Conservation (phyloP, 2,797 vertebrate genomes). For the Cryptoblepharus egeriae region DNA sequence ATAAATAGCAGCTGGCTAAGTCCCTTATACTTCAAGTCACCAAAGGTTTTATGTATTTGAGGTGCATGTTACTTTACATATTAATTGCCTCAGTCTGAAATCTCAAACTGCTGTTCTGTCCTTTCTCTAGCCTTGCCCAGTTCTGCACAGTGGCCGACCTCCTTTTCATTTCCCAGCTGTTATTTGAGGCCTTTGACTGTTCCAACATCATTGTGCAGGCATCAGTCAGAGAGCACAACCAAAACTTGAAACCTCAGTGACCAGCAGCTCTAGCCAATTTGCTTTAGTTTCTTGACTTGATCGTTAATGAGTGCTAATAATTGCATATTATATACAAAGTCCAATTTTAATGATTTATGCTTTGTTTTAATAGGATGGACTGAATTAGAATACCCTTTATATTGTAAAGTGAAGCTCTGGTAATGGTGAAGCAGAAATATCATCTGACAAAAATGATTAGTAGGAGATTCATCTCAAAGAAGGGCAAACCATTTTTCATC, state of each 20-base stretch:
- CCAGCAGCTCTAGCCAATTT: background rate
- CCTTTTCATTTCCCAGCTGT: background rate
- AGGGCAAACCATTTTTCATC: background rate
- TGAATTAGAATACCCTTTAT: slow-evolving; percentile 3
- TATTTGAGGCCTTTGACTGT: background rate
- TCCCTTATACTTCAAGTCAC: background rate
- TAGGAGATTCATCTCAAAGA: background rate
- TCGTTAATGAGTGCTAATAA: slow-evolving; percentile 14
- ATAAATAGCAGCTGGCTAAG: background rate
- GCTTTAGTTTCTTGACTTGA: background rate
- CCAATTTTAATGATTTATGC: background rate
- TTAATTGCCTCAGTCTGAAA: background rate
- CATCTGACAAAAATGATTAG: slow-evolving; percentile 13
- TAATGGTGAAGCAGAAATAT: background rate
- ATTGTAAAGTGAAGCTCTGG: background rate
- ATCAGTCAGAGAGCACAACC: background rate
- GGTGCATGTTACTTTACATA: background rate
- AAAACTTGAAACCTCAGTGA: background rate
- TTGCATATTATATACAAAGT: slow-evolving; percentile 11
- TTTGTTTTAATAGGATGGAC: slow-evolving; percentile 15
- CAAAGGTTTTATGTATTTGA: background rate
- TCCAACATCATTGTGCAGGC: background rate
- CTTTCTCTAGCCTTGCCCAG: background rate
- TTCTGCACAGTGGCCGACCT: background rate
- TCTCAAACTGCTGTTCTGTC: background rate